A percentile compares a stretch with the other conserved stretches of the same genome.
phyloP scores from a whole-genome alignment of 1,140 invertebrate species.

The Neodiprion lecontei region DNA sequence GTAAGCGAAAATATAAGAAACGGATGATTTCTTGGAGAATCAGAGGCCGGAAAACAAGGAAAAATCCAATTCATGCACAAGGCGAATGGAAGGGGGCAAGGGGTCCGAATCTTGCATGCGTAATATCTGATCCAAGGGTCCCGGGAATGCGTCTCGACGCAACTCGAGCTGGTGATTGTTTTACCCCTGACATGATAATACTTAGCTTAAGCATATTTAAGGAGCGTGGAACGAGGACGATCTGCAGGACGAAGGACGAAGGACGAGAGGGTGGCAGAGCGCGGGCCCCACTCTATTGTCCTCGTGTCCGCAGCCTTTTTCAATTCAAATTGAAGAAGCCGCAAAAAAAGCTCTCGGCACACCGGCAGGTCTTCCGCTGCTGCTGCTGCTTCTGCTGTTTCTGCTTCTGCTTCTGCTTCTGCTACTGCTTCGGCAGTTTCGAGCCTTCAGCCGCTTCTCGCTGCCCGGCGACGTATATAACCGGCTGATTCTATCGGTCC shows the following conservation, averaged over 20 bases:
- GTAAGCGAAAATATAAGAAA: too few relatives aligned
- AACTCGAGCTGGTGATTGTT: not conserved
- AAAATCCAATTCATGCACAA: too few relatives aligned
- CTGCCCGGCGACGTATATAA: conserved; percentile 41
- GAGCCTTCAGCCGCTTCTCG: conserved; percentile 18
- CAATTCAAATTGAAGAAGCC: conserved; percentile 59
- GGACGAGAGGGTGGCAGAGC: conserved; percentile 33
- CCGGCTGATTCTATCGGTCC: conserved; percentile 57
- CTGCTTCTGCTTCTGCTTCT: conserved; percentile 25
- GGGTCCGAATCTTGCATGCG: conserved; percentile 43
- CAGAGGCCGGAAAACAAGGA: too few relatives aligned
- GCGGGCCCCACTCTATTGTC: conserved; percentile 53
- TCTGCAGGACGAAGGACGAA: not conserved
- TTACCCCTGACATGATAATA: not conserved
- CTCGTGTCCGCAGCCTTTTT: conserved; percentile 58
- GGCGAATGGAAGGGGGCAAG: conserved; percentile 15
- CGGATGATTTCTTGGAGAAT: too few relatives aligned
- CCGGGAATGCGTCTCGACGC: not conserved
- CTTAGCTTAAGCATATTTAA: conserved; percentile 3
- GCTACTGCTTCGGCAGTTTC: conserved; percentile 12
- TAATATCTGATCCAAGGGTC: conserved; percentile 45
- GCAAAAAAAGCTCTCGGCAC: conserved; percentile 54
- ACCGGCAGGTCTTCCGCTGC: conserved; percentile 37
- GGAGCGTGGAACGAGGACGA: not conserved
- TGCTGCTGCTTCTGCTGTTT: conserved; percentile 27